phyloP scores from a whole-genome alignment of 2,888 invertebrate genomes.

The Patella ulyssiponensis region DNA sequence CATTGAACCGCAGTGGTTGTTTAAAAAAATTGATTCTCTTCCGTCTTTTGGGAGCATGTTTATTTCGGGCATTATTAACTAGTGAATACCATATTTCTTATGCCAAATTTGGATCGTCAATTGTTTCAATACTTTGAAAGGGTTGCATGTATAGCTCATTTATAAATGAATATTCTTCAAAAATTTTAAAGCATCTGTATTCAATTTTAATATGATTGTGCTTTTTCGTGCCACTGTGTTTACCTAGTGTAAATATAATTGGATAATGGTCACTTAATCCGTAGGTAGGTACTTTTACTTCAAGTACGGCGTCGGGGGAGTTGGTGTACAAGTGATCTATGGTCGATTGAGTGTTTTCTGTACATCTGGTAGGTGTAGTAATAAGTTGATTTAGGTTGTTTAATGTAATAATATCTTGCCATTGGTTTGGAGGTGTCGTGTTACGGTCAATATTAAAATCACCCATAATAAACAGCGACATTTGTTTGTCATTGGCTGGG shows the following conservation, averaged over 20 bases:
- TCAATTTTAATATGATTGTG: no score
- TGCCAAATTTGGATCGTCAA: not conserved
- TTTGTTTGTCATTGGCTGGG: no score
- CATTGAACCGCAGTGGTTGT: not conserved
- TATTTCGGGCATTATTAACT: not conserved
- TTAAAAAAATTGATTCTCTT: not conserved
- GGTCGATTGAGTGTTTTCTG: not conserved
- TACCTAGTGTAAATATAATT: not conserved
- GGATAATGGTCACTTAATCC: constrained; percentile 1
- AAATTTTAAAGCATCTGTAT: not conserved
- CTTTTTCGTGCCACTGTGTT: no score
- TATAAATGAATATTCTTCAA: not conserved
- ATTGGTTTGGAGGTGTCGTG: not conserved
- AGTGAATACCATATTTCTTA: not conserved
- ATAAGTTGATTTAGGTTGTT: not conserved
- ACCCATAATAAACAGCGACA: not conserved
- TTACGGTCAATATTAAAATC: not conserved
- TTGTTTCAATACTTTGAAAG: not conserved
- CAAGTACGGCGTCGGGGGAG: not conserved
- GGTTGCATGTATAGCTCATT: not conserved
- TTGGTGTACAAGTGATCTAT: not conserved
- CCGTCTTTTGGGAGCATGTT: not conserved
- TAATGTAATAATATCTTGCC: not conserved
- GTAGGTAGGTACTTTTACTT: not conserved
- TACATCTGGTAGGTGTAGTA: not conserved